A percentile compares a stretch with the other conserved stretches of the same genome.
Evolutionary conservation across 1,140 invertebrate species (phyloP).

Genomic region (Bombus ignitus): DNA sequence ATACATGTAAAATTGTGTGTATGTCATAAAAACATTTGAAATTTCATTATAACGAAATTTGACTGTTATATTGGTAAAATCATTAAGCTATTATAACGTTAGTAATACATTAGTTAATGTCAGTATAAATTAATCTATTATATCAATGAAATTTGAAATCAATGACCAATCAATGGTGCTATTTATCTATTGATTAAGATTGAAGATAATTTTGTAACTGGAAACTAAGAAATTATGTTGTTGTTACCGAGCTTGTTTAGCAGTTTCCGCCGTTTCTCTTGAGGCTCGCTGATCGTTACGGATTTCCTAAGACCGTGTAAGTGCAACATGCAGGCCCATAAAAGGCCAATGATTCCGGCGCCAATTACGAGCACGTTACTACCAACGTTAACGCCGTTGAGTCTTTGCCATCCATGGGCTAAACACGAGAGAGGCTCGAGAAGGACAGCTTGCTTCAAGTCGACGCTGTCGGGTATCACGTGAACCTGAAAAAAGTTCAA

Average conservation of each 20-base stretch:
- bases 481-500: conserved; percentile 63
- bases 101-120: too few relatives aligned
- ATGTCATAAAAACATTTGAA: not conserved
- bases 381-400: conserved; percentile 85
- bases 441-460: conserved; percentile 82
- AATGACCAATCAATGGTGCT: not conserved
- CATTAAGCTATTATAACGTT: too few relatives aligned
- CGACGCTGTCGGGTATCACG: conserved; percentile 71
- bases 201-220: too few relatives aligned
- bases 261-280: conserved; percentile 82
- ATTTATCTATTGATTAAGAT: not conserved
- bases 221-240: not conserved
- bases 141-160: not conserved
- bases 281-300: conserved; percentile 87
- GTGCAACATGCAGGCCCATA: conserved; percentile 86
- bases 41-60: not conserved
- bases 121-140: too few relatives aligned
- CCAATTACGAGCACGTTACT: conserved; percentile 86
- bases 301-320: conserved; percentile 85
- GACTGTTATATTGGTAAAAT: not conserved
- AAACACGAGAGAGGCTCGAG: conserved; percentile 88
- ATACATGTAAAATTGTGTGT: not conserved
- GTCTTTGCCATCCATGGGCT: conserved; percentile 86
- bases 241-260: conserved; percentile 84
- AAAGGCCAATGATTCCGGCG: conserved; percentile 88